A percentile compares a stretch with the other conserved stretches of the same genome.
These are phyloP conservation scores for Porites australiensis DNA, from an alignment of 64 coral and sea anemone genomes.

Conservation along the genomic window DNA sequence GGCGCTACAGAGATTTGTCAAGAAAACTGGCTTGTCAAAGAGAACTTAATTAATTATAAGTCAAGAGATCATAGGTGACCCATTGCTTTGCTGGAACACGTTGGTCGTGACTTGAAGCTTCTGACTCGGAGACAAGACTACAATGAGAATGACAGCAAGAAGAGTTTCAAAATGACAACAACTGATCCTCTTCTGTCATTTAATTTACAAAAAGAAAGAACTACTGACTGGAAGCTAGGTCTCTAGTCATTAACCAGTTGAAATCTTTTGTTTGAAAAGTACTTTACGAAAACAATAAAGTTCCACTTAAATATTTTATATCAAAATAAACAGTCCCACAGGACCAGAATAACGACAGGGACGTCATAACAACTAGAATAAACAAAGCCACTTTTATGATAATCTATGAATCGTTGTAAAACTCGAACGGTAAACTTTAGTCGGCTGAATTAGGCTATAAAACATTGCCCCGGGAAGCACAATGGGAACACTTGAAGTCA, in stretches of 20 bases:
- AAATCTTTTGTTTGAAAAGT: not conserved
- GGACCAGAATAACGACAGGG: conserved; percentile 12
- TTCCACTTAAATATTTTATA: not conserved
- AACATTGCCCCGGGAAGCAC: not conserved
- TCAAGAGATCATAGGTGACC: too few species aligned
- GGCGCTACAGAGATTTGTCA: too few species aligned
- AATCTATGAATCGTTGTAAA: not conserved
- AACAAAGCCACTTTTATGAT: conserved; percentile 46
- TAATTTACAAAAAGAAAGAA: too few species aligned
- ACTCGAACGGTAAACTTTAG: conserved; percentile 7
- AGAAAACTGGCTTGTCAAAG: too few species aligned
- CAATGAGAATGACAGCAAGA: too few species aligned
- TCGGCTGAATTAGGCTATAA: not conserved
- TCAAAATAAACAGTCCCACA: conserved; percentile 26
- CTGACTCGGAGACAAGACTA: too few species aligned
- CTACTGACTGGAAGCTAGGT: too few species aligned
- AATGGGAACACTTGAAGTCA: conserved; percentile 40
- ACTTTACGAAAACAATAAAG: conserved; percentile 15
- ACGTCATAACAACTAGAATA: conserved; percentile 50
- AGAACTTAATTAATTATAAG: too few species aligned
- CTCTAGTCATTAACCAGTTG: not conserved
- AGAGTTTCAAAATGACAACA: not conserved
- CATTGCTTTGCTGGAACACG: too few species aligned
- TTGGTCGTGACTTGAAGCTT: too few species aligned
- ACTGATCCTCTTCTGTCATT: not conserved